phyloP scores from a whole-genome alignment of 2,888 invertebrate species.

The Ellobium chinense region DNA sequence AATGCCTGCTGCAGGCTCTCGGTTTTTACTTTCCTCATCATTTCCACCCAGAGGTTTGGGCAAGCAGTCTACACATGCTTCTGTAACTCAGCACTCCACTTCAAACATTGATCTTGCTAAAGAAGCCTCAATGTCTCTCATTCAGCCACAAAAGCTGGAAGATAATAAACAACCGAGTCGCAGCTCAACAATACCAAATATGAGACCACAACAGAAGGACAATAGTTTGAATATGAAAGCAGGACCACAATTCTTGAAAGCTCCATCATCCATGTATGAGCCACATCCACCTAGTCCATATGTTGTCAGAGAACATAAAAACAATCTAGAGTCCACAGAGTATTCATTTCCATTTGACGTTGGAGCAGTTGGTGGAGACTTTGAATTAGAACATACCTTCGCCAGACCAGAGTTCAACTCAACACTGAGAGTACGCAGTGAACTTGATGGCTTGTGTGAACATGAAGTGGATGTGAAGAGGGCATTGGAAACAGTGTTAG shows the following conservation, averaged over 20 bases:
- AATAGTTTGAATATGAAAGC: neutral
- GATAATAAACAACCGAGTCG: neutral
- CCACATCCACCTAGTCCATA: conserved; percentile 2
- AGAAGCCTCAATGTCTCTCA: neutral
- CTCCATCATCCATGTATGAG: neutral
- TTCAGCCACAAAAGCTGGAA: neutral
- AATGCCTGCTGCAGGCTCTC: neutral
- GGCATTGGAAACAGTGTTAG: conserved; percentile 62
- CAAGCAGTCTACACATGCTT: neutral
- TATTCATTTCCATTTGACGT: conserved; percentile 65
- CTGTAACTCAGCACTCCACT: neutral
- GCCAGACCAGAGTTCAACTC: conserved; percentile 73
- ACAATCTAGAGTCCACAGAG: conserved; percentile 51
- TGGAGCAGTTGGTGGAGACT: conserved; percentile 39
- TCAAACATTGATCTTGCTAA: neutral
- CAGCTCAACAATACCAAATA: neutral
- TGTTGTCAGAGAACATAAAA: conserved; percentile 63
- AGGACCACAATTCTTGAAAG: neutral
- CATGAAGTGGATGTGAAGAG: conserved; percentile 59
- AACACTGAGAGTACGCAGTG: conserved; percentile 63
- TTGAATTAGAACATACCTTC: conserved; percentile 65
- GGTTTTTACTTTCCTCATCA: neutral
- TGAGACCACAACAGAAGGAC: neutral
- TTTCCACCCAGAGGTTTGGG: neutral
- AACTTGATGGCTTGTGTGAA: conserved; percentile 61